These are phyloP conservation scores for Maniola hyperantus DNA, from an alignment of 2,888 invertebrate species.

Conservation along the genomic window DNA sequence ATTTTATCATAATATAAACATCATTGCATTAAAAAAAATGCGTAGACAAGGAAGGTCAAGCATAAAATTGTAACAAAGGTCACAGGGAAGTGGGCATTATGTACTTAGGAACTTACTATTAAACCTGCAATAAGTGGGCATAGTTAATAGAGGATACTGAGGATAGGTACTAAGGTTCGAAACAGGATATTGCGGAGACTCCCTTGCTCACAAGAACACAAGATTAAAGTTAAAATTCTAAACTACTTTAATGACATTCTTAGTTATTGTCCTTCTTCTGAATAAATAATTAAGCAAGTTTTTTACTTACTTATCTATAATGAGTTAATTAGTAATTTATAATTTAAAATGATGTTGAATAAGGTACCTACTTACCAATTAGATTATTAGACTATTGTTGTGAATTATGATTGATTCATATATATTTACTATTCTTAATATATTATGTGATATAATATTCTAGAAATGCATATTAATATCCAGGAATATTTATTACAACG, in stretches of 20 bases:
- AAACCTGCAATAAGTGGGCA: neutral
- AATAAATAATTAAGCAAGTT: neutral
- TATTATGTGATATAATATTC: neutral
- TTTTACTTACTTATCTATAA: neutral
- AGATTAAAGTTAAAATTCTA: neutral
- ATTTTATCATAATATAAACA: neutral
- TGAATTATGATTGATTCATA: neutral
- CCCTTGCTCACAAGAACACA: too few relatives aligned
- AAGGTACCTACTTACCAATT: neutral
- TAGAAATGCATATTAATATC: neutral
- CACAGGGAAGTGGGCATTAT: neutral
- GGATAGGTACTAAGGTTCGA: neutral
- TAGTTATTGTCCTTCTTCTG: neutral
- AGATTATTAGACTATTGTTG: neutral
- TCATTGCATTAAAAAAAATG: neutral
- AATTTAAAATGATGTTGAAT: slow-evolving; percentile 2
- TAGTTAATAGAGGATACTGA: neutral
- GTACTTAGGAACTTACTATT: neutral
- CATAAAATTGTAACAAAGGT: neutral
- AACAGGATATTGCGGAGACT: neutral
- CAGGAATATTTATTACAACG: slow-evolving; percentile 20
- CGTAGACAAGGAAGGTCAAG: neutral
- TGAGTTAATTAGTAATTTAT: neutral
- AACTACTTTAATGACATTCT: neutral
- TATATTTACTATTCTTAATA: neutral